Conservation (phyloP, 1,140 invertebrate genomes). For the Stenopsyche tienmushanensis region DNA sequence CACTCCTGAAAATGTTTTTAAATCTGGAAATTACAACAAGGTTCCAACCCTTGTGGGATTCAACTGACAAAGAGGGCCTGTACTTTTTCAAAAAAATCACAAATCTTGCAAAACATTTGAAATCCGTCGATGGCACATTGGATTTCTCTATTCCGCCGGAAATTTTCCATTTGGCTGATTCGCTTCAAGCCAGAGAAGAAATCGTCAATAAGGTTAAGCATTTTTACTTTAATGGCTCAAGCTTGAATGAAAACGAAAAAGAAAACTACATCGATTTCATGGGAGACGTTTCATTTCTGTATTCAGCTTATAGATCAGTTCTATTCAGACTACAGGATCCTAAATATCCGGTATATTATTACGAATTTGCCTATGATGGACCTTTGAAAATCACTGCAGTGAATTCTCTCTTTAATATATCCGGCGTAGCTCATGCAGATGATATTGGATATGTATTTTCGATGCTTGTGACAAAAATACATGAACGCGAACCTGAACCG, state of each 20-base stretch:
- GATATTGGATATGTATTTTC: conserved; percentile 50
- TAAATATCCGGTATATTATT: conserved; percentile 30
- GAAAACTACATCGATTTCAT: too few species aligned
- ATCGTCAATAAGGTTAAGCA: neutral
- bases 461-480: conserved; percentile 43
- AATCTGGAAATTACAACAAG: conserved; percentile 49
- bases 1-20: conserved; percentile 47
- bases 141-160: neutral
- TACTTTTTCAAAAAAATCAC: conserved; percentile 46
- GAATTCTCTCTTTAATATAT: too few species aligned
- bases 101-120: conserved; percentile 4
- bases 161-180: neutral
- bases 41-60: conserved; percentile 51
- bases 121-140: neutral
- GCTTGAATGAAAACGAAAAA: too few species aligned
- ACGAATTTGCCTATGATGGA: conserved; percentile 47
- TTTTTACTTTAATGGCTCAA: conserved; percentile 14
- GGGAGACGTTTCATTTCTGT: too few species aligned
- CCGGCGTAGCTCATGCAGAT: conserved; percentile 48
- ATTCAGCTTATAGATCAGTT: too few species aligned
- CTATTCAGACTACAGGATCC: too few species aligned
- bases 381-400: too few species aligned
- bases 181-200: conserved; percentile 25
- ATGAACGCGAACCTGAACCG: too few species aligned
- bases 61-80: conserved; percentile 51